Conservation (phyloP, 2,797 vertebrate genomes). For the Jordanella pulchra region DNA sequence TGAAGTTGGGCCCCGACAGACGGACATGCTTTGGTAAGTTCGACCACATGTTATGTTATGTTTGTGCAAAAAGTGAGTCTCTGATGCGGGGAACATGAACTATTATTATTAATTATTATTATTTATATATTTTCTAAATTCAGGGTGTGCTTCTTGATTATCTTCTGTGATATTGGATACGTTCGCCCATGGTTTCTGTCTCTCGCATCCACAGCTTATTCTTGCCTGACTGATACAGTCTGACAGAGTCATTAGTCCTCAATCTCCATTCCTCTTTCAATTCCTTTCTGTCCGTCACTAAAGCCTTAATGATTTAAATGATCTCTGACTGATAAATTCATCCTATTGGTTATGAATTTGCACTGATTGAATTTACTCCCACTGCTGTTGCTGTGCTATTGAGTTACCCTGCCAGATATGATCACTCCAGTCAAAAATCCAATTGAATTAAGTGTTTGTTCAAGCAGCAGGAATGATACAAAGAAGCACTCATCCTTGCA, state of each 20-base stretch:
- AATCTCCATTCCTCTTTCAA: slow-evolving; percentile 19
- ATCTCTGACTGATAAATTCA: slow-evolving; percentile 44
- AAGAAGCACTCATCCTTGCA: slow-evolving; percentile 29
- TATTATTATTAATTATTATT: too few relatives aligned
- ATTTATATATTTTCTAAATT: too few relatives aligned
- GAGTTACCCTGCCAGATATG: slow-evolving; percentile 44
- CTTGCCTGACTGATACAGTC: slow-evolving; percentile 42
- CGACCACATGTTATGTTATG: neutral
- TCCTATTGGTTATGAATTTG: slow-evolving; percentile 37
- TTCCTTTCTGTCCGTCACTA: slow-evolving; percentile 53
- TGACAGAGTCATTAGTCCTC: slow-evolving; percentile 55
- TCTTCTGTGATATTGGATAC: slow-evolving; percentile 68
- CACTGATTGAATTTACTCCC: slow-evolving; percentile 55
- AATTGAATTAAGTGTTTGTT: slow-evolving; percentile 62
- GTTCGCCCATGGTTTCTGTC: slow-evolving; percentile 60
- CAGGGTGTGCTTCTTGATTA: slow-evolving; percentile 68
- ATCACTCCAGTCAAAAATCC: slow-evolving; percentile 51
- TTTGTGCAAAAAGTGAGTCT: neutral
- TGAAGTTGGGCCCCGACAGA: slow-evolving; percentile 89
- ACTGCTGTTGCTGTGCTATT: slow-evolving; percentile 26
- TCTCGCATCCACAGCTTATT: slow-evolving; percentile 42
- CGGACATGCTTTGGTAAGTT: slow-evolving; percentile 88
- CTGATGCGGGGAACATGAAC: neutral
- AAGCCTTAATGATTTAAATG: slow-evolving; percentile 47
- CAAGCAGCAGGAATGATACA: slow-evolving; percentile 46